Evolutionary conservation across 1,140 invertebrate genomes (phyloP), one percentile per base, ranked within the genome.

Genomic region (Cherax quadricarinatus): DNA sequence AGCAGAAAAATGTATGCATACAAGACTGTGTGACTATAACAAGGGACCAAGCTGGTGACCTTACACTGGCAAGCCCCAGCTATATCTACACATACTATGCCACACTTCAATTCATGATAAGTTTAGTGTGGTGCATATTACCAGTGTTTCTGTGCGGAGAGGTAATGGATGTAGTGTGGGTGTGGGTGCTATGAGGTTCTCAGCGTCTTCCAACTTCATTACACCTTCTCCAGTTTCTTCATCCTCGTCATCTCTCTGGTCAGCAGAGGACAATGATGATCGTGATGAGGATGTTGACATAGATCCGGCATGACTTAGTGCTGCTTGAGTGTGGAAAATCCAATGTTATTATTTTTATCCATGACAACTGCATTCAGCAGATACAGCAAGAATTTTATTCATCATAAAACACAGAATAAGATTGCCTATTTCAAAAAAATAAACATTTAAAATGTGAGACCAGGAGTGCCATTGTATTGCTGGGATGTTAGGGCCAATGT

Each of bases 201-300:
- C 91, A 21, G 92, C 93, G 78, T 93, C 91, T 79, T 92, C 93
- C n/a, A 92, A 62, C 24, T 70, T 93, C 91, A 93, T 90, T 4
- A 93, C 88, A 10, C 93, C 93, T 70, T 93, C 93, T 18, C 93
- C 93, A 5, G 87, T 89, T 84, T 93, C 93, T 51, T 93, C 93
- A 57, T 93, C 93, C 7, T 93, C 90, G 70, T 92, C 87, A 60
- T 87, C 89, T 14, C 70, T 82, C 62, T 92, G 92, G 60, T 92
- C 93, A 48, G 80, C 83, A 49, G 93, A 93, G n/a, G 93, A 93
- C n/a, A 93, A 51, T 16, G 93, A 93, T 14, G 93, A 94, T 24
- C 91, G 94, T 9, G 94, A 94, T 0, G 94, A 94, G 12, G 94
- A 94, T 3, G 94, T 94, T n/a, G 94, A 94, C 78, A 94, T 86